phyloP scores from a whole-genome alignment of 2,113 vertebrate genomes.

The Craseonycteris thonglongyai region DNA sequence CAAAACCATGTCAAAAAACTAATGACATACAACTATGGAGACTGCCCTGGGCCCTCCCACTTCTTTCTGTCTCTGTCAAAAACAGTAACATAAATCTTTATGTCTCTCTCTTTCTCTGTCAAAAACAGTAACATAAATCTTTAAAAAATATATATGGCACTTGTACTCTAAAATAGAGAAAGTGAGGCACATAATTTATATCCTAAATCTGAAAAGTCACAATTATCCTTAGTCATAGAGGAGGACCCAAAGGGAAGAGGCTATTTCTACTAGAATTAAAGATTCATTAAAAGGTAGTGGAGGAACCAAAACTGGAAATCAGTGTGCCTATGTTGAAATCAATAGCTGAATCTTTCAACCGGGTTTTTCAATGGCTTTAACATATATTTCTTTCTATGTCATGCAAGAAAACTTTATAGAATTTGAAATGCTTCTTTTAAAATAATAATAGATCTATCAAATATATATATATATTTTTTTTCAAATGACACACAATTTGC shows the following conservation, averaged over 20 bases:
- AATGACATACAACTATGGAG: no score
- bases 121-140: no score
- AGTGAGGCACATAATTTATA: neutral
- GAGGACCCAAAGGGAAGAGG: neutral
- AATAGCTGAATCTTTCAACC: neutral
- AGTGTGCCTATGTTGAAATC: neutral
- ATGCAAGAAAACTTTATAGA: neutral
- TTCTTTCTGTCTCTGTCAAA: no score
- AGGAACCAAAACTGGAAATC: neutral
- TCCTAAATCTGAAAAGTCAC: neutral
- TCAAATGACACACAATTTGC: neutral
- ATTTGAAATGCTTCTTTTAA: neutral
- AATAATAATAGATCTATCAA: neutral
- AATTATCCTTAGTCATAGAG: neutral
- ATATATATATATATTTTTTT: neutral
- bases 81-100: no score
- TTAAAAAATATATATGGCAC: no score
- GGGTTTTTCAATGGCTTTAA: neutral
- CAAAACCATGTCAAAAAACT: no score
- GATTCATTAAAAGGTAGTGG: neutral
- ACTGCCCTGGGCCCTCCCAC: no score
- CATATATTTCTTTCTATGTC: neutral
- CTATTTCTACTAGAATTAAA: neutral
- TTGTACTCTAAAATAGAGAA: neutral
- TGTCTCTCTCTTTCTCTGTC: no score